These are phyloP conservation scores for Glossophaga mutica DNA, from an alignment of 2,797 vertebrate species.

Conservation along the genomic window DNA sequence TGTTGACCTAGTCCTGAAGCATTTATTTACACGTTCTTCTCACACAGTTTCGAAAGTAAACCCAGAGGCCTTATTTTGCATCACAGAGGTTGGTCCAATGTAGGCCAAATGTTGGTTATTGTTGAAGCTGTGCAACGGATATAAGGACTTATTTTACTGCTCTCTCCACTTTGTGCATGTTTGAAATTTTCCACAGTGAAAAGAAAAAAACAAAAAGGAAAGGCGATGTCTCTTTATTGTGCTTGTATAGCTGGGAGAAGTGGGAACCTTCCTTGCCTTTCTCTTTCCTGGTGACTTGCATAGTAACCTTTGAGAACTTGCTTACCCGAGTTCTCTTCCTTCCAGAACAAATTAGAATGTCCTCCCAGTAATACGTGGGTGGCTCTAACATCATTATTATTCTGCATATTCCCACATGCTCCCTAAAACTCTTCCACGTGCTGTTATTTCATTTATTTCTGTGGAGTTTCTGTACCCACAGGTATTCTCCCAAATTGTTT, in stretches of 20 bases:
- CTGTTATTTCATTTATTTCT: slow-evolving; percentile 22
- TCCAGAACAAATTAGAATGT: not conserved
- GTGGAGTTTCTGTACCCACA: not conserved
- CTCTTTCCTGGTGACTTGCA: not conserved
- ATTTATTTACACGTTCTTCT: slow-evolving; percentile 50
- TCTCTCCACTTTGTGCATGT: not conserved
- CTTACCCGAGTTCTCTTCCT: not conserved
- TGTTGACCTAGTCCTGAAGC: slow-evolving; percentile 25
- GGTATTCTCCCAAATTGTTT: not conserved
- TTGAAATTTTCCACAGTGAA: slow-evolving; percentile 32
- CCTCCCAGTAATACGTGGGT: not conserved
- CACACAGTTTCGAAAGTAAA: slow-evolving; percentile 21
- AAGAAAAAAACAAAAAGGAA: not conserved
- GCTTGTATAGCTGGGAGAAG: not conserved
- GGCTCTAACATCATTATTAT: not conserved
- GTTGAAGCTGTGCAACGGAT: not conserved
- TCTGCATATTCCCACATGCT: not conserved
- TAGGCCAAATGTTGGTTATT: not conserved
- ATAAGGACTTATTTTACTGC: not conserved
- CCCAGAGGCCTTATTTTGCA: not conserved
- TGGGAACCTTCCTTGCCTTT: not conserved
- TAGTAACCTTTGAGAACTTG: not conserved
- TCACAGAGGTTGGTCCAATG: not conserved
- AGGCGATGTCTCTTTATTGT: not conserved
- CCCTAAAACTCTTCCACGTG: not conserved